Conservation (phyloP, 2,113 vertebrate genomes). For the Carlito syrichta region DNA sequence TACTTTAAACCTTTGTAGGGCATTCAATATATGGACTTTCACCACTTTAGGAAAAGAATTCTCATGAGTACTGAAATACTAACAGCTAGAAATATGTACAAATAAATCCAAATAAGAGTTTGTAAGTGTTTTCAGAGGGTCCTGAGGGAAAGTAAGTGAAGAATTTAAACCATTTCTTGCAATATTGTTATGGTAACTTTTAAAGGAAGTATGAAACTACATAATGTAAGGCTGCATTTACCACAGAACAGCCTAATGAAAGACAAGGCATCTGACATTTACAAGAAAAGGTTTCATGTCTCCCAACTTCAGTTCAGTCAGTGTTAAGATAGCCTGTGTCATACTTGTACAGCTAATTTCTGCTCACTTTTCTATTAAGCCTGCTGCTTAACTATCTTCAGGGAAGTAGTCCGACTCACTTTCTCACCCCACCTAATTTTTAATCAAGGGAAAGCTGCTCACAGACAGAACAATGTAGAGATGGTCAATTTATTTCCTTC, state of each 20-base stretch:
- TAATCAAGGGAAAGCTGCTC: conserved; percentile 37
- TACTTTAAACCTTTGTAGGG: background rate
- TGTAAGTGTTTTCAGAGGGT: conserved; percentile 21
- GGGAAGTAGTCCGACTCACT: conserved; percentile 45
- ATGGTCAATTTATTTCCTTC: conserved; percentile 3
- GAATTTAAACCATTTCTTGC: conserved; percentile 49
- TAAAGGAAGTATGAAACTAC: conserved; percentile 48
- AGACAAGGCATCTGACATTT: conserved; percentile 58
- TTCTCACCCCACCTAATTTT: conserved; percentile 33
- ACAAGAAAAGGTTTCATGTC: conserved; percentile 3
- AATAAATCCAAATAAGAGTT: conserved; percentile 30
- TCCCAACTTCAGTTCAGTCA: conserved; percentile 59
- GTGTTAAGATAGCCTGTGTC: conserved; percentile 60
- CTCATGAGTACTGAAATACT: background rate
- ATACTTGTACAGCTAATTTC: conserved; percentile 59
- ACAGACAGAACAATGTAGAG: background rate
- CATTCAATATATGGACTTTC: background rate
- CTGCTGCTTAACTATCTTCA: conserved; percentile 32
- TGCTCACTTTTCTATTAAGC: conserved; percentile 56
- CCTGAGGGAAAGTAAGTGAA: background rate
- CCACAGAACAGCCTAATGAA: conserved; percentile 5
- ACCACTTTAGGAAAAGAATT: background rate
- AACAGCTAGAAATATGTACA: background rate
- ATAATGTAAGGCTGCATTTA: conserved; percentile 52
- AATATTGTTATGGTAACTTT: conserved; percentile 58